Evolutionary conservation across 2,113 vertebrate species (phyloP), one percentile per base, ranked within the genome.

Genomic region (Clinocottus analis): DNA sequence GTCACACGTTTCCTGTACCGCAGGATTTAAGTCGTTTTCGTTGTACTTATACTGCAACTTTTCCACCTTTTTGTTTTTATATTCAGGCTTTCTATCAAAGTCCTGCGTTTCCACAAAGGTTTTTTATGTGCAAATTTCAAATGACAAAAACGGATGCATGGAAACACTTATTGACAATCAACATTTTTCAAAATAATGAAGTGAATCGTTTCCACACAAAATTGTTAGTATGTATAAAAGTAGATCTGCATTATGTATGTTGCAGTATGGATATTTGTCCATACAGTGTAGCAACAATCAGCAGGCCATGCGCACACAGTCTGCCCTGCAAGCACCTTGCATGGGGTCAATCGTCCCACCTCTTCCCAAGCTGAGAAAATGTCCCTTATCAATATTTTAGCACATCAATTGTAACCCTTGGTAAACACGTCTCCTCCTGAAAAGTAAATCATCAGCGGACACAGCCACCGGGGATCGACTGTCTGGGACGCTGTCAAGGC

Each of bases 301-400:
- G 77, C 71, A 75, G 66, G 56, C 80, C 53, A 1, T 29, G 55
- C 80, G 66, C 78, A 80, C 61, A 17, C 65, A 25, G 6, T 49
- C 75, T 49, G 41, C 59, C 72, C 74, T 79, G 10, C 5, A 63
- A 59, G 80, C 31, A 43, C 58, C 82, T 63, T 69, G 47, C 72
- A 71, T n/a, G 60, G 85, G 90, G 89, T 90, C 91, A 93, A 87
- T 61, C 29, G 70, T 72, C 80, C 72, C 78, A 80, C 88, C 84
- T 85, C 85, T 87, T 69, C 67, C 82, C 76, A 71, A 88, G 86
- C 87, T 89, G 77, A 87, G 87, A 89, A 91, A 93, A 93, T 94
- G 89, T 92, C 79, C 89, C 77, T 29, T 84, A 93, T 95, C 89
- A 94, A 93, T 94, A 92, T 93, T 93, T 92, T 77, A 94, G 80